These are phyloP conservation scores for Calameuta idolon DNA, from an alignment of 2,888 invertebrate genomes.

Conservation along the genomic window DNA sequence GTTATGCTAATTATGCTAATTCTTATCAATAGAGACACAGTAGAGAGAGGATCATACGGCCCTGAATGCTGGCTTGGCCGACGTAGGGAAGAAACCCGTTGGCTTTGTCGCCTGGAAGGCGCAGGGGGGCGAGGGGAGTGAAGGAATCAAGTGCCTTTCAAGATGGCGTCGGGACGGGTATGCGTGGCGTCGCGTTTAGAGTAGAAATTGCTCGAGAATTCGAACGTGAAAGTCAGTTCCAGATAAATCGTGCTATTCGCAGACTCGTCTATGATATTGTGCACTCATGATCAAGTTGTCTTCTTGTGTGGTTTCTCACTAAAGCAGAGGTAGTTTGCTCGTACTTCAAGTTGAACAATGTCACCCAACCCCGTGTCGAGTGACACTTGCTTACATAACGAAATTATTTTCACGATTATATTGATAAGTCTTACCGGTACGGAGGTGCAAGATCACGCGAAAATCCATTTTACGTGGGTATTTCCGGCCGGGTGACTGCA, in stretches of 20 bases:
- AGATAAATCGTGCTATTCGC: not conserved
- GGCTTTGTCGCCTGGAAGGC: not conserved
- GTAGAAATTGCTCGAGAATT: constrained; percentile 32
- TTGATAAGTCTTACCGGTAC: constrained; percentile 33
- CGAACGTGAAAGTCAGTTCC: constrained; percentile 17
- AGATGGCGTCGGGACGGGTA: constrained; percentile 35
- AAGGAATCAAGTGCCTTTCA: constrained; percentile 33
- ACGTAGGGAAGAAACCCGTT: not conserved
- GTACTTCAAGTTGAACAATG: constrained; percentile 12
- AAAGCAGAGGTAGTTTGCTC: not conserved
- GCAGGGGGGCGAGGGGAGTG: not conserved
- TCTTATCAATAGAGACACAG: not conserved
- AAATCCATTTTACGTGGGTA: constrained; percentile 22
- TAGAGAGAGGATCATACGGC: not conserved
- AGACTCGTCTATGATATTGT: not conserved
- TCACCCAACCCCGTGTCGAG: constrained; percentile 48
- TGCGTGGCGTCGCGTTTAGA: constrained; percentile 34
- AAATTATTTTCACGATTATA: constrained; percentile 53
- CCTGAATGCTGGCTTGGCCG: not conserved
- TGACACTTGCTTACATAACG: constrained; percentile 63
- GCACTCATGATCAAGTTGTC: not conserved
- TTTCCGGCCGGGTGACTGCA: not conserved
- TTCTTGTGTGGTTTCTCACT: not conserved
- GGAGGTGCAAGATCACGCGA: constrained; percentile 10
- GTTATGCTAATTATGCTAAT: not conserved